Evolutionary conservation across 2,888 invertebrate species (phyloP).

Genomic region (Cheilosia scutellata): DNA sequence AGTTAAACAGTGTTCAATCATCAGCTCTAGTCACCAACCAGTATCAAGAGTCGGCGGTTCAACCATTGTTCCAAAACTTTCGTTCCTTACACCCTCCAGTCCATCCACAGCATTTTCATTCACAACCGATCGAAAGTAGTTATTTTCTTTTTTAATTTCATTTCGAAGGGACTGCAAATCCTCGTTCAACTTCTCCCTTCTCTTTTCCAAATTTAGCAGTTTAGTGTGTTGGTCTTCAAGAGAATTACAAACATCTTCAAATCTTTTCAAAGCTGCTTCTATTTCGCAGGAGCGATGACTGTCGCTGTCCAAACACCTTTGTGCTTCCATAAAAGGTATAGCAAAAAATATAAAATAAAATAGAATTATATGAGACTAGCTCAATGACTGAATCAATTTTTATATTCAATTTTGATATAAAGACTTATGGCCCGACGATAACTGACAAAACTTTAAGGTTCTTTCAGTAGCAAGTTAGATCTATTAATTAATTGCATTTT

Average conservation of each 20-base stretch:
- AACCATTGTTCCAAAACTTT: background rate
- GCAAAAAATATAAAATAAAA: constrained; percentile 15
- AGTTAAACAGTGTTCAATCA: background rate
- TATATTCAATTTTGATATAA: too few relatives aligned
- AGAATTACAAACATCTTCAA: constrained; percentile 77
- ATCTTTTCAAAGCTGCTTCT: constrained; percentile 49
- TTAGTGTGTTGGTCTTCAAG: constrained; percentile 77
- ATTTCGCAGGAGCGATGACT: constrained; percentile 44
- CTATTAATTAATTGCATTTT: too few relatives aligned
- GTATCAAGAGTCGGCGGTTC: constrained; percentile 22
- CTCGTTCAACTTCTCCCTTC: constrained; percentile 77
- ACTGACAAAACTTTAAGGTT: too few relatives aligned
- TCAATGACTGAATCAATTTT: background rate
- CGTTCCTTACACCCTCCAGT: constrained; percentile 42
- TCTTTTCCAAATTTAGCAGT: constrained; percentile 77
- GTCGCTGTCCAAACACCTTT: constrained; percentile 13
- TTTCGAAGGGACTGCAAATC: constrained; percentile 77
- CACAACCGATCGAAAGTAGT: constrained; percentile 68
- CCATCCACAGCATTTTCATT: constrained; percentile 54
- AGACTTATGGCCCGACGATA: too few relatives aligned
- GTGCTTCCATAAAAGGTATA: constrained; percentile 37
- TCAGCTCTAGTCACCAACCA: background rate
- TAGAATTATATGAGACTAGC: constrained; percentile 19
- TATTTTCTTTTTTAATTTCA: constrained; percentile 77
- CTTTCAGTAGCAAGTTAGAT: too few relatives aligned